phyloP scores from a whole-genome alignment of 2,888 invertebrate genomes.

The Mesorhabditis spiculigera region DNA sequence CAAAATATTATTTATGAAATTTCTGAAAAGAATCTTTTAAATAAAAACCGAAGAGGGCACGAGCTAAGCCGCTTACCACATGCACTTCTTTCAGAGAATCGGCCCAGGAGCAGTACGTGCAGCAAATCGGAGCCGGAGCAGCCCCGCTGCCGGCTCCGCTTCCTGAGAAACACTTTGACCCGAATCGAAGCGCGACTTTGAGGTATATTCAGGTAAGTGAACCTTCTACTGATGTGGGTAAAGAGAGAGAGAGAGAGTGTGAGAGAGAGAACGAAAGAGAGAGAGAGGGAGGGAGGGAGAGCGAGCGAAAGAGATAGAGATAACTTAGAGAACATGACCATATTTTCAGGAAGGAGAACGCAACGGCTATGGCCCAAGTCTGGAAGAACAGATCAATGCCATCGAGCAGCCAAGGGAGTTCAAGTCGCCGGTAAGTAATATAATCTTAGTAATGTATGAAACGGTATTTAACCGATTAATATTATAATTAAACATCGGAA shows the following conservation, averaged over 20 bases:
- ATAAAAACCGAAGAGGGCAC: no score
- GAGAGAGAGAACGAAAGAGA: no score
- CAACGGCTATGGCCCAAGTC: neutral
- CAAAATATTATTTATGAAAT: no score
- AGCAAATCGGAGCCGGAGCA: slow-evolving; percentile 30
- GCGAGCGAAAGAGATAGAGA: no score
- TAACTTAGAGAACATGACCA: neutral
- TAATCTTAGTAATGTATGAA: no score
- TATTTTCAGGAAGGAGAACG: neutral
- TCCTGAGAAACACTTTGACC: slow-evolving; percentile 43
- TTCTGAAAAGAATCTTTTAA: no score
- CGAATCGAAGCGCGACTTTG: slow-evolving; percentile 36
- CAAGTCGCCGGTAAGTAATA: slow-evolving; percentile 3
- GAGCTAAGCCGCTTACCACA: no score
- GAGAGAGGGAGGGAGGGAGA: no score
- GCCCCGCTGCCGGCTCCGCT: slow-evolving; percentile 28
- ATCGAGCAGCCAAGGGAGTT: neutral
- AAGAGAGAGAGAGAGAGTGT: no score
- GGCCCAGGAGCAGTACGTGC: slow-evolving; percentile 37
- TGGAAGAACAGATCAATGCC: neutral
- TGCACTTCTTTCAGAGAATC: slow-evolving; percentile 36
- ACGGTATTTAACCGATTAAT: no score
- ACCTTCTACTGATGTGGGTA: no score
- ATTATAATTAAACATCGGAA: no score
- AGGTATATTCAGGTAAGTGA: slow-evolving; percentile 28